Conservation (phyloP, 1,140 invertebrate species). For the Trichogramma pretiosum region DNA sequence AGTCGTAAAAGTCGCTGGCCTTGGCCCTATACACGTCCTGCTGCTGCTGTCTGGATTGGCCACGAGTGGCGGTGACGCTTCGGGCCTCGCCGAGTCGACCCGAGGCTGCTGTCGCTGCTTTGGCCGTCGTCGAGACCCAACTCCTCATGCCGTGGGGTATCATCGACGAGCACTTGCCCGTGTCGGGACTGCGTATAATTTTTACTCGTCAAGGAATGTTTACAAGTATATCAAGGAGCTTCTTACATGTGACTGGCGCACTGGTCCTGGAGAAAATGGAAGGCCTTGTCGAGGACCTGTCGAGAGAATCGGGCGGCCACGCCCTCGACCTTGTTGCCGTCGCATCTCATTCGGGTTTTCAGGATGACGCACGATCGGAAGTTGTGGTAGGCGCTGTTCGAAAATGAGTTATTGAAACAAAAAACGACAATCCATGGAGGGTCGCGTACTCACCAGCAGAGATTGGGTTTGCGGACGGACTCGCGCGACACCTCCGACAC, state of each 20-base stretch:
- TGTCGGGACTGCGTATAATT: slow-evolving; percentile 2
- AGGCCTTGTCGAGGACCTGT: slow-evolving; percentile 51
- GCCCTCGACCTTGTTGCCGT: slow-evolving; percentile 41
- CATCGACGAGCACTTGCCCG: slow-evolving; percentile 5
- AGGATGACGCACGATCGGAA: slow-evolving; percentile 50
- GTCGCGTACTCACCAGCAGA: slow-evolving; percentile 47
- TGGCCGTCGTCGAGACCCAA: background rate
- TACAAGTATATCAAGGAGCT: too few species aligned
- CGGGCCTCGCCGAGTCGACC: slow-evolving; percentile 12
- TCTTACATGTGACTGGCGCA: slow-evolving; percentile 53
- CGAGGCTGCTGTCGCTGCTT: background rate
- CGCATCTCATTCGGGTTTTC: slow-evolving; percentile 47
- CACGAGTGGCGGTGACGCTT: slow-evolving; percentile 7
- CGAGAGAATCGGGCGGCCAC: slow-evolving; percentile 45
- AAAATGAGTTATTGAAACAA: too few species aligned
- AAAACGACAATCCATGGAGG: background rate
- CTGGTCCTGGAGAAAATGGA: slow-evolving; percentile 51
- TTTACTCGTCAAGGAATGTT: too few species aligned
- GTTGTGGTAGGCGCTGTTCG: slow-evolving; percentile 50
- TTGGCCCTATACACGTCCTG: slow-evolving; percentile 25
- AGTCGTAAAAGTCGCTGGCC: slow-evolving; percentile 23
- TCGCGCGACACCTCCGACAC: slow-evolving; percentile 50
- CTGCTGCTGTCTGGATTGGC: background rate
- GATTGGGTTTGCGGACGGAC: slow-evolving; percentile 46
- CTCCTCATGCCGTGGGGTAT: background rate